Evolutionary conservation across 1,140 invertebrate species (phyloP).

Genomic region (Pseudomyrmex concolor): DNA sequence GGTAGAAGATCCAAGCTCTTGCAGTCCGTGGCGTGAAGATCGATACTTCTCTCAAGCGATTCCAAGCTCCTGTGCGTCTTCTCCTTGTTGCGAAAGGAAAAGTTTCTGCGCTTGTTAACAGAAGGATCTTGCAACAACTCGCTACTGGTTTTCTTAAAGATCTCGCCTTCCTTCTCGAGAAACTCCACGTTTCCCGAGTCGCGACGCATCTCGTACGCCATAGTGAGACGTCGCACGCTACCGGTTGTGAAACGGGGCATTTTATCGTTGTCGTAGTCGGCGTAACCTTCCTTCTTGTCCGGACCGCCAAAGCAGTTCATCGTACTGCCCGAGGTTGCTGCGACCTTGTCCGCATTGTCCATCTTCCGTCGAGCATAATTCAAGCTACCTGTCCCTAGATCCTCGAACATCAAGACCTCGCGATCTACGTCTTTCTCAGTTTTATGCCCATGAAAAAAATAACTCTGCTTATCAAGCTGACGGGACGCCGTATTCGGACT

Average conservation of each 20-base stretch:
- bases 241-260: not conserved
- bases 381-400: conserved; percentile 24
- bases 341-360: conserved; percentile 32
- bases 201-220: conserved; percentile 49
- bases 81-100: conserved; percentile 72
- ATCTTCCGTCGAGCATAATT: not conserved
- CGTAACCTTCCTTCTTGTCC: conserved; percentile 50
- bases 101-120: conserved; percentile 57
- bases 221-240: conserved; percentile 14
- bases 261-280: conserved; percentile 47
- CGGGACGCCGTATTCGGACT: conserved; percentile 73
- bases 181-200: conserved; percentile 75
- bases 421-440: conserved; percentile 77
- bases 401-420: conserved; percentile 67
- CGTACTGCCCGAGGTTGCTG: conserved; percentile 47
- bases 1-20: conserved; percentile 75
- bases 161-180: conserved; percentile 75
- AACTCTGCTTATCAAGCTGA: conserved; percentile 77
- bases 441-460: conserved; percentile 81
- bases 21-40: conserved; percentile 63
- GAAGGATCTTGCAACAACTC: conserved; percentile 68
- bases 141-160: conserved; percentile 75
- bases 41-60: conserved; percentile 70
- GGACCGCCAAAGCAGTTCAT: conserved; percentile 73
- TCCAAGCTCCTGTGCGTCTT: conserved; percentile 76